Evolutionary conservation across 2,113 vertebrate species (phyloP).

Genomic region (Cyanocitta stelleri): DNA sequence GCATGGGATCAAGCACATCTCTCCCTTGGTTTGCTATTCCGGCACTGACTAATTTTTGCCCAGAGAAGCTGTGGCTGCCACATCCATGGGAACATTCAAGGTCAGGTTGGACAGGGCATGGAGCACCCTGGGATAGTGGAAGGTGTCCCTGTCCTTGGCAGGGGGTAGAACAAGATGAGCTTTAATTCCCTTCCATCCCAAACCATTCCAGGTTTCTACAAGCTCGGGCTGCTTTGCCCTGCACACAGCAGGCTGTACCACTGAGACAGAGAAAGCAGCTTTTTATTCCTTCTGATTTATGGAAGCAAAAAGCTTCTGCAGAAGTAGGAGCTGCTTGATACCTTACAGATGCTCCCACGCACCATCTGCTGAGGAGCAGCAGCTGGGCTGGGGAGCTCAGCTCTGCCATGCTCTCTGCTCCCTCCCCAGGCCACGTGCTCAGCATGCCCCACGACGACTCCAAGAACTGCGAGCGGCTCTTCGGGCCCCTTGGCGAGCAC

Average conservation of each 20-base stretch:
- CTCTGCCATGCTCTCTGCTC: background rate
- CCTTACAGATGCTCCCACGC: background rate
- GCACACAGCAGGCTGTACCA: background rate
- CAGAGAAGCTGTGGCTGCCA: background rate
- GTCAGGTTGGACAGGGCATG: accelerated
- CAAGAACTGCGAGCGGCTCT: conserved; percentile 84
- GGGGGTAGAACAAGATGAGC: background rate
- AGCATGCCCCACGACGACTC: conserved; percentile 97
- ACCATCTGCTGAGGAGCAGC: background rate
- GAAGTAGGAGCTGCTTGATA: background rate
- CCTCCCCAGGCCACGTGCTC: conserved; percentile 85
- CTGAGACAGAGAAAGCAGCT: background rate
- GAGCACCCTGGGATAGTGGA: background rate
- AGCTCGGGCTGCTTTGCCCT: background rate
- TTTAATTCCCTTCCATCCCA: background rate
- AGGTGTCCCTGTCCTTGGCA: background rate
- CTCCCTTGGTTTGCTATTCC: background rate
- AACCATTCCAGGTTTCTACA: background rate
- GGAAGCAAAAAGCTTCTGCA: background rate
- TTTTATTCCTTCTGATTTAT: background rate
- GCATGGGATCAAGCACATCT: background rate
- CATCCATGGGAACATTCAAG: background rate
- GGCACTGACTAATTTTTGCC: background rate
- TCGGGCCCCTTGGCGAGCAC: conserved; percentile 81
- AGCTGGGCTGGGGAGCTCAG: background rate